Percentiles rank a stretch among this genome's conserved stretches.
Evolutionary conservation across 92 coral and sea anemone genomes (phyloP).

Genomic region (Heteractis magnifica): DNA sequence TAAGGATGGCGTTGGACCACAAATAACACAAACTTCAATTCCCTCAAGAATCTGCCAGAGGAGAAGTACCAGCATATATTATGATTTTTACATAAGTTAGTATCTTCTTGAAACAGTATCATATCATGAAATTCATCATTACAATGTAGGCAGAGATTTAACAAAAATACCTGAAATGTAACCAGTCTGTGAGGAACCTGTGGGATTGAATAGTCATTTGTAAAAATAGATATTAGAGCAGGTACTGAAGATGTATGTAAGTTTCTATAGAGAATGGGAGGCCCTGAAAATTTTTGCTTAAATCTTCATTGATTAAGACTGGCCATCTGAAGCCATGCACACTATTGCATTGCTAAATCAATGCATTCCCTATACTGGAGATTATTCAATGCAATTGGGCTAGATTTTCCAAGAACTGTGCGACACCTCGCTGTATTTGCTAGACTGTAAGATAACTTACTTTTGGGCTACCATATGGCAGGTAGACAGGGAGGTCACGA

Average conservation of each 20-base stretch:
- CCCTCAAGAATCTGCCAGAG: constrained; percentile 66
- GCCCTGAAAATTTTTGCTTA: no score
- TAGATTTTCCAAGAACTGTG: no score
- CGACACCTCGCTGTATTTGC: no score
- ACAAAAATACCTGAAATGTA: constrained; percentile 80
- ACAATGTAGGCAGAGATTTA: not conserved
- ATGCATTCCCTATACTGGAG: no score
- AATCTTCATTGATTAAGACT: no score
- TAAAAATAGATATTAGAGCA: not conserved
- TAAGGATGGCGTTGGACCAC: constrained; percentile 90
- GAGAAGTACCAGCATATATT: not conserved
- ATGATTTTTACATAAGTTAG: not conserved
- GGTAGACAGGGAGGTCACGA: constrained; percentile 84
- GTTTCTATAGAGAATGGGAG: no score
- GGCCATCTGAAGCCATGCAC: no score
- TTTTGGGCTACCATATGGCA: constrained; percentile 98
- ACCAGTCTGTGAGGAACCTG: constrained; percentile 92
- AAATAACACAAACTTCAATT: constrained; percentile 91
- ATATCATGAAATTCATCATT: no score
- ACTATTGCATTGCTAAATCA: no score
- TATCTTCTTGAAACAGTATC: not conserved
- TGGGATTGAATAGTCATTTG: not conserved
- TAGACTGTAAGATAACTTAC: constrained; percentile 28
- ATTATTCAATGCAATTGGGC: no score
- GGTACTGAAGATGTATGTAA: not conserved